Base-by-base conservation (phyloP, 2,113 vertebrate genomes). In the Phoxinus phoxinus region DNA sequence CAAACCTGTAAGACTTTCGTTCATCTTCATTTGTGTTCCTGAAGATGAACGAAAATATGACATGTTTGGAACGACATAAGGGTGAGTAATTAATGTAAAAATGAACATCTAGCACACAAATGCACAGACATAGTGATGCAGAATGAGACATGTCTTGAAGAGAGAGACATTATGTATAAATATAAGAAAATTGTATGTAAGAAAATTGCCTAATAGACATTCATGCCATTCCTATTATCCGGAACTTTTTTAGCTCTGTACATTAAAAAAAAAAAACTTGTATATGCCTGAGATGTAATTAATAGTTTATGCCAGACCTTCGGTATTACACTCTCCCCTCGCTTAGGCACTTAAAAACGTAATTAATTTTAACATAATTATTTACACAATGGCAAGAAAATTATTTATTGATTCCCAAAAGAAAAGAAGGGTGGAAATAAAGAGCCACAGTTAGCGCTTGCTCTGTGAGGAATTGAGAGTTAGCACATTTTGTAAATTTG, bases 321-420 rank as follows among this genome's bases (percentile, higher is more conserved):
- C 69, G 25, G 69, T 44, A 7, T 10, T 25, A 13, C 48, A 5
- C 41, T 44, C 23, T 44, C 3, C 8, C 65, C 35, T 5, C 8
- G 8, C 65, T 11, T 19, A 69, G 17, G 32, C 65, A 44, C 23
- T 72, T 72, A 12, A 15, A 17, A 51, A 17, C 15, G 1, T 23
- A 3, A 17, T 67, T 67, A 2, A 67, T 67, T 67, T 72, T n/a
- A 72, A 71, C 67, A 23, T 17, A 67, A 32, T 67, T 71, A 72
- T 72, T 41, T 41, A 37, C 35, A 72, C 69, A 72, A 41, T 72
- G 35, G 10, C 69, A 72, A 72, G 19, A 23, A 72, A 37, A 72
- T 23, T 0, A 73, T 44, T 44, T 25, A 73, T 6, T 10, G 69
- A 44, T 73, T n/a, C 11, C 11, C 2, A 13, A 44, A 23, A 15